Conservation (phyloP, 1,140 invertebrate genomes). For the Drosophila littoralis region DNA sequence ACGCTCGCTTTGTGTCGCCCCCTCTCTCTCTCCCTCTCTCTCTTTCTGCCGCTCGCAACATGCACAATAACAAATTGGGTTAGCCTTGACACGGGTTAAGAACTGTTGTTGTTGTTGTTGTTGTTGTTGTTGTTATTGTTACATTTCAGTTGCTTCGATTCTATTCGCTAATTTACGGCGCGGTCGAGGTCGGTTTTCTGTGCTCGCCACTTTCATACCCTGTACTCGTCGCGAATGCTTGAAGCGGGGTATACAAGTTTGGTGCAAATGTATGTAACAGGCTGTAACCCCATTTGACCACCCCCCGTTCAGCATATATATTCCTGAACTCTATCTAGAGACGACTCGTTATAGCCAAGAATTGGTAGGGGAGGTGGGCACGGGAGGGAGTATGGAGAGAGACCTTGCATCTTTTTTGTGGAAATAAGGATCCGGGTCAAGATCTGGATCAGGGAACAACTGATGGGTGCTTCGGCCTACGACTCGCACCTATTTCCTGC, state of each 20-base stretch:
- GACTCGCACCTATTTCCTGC: too few relatives aligned
- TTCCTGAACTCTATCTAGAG: too few relatives aligned
- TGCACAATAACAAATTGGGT: conserved; percentile 44
- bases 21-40: conserved; percentile 1
- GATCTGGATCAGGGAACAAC: too few relatives aligned
- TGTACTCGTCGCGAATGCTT: neutral
- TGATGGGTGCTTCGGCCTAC: too few relatives aligned
- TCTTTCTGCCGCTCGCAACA: conserved; percentile 2
- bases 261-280: neutral
- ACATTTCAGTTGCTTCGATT: conserved; percentile 42
- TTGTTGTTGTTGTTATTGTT: conserved; percentile 38
- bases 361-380: too few relatives aligned
- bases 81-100: conserved; percentile 54
- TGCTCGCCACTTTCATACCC: conserved; percentile 4
- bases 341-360: too few relatives aligned
- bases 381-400: too few relatives aligned
- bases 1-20: neutral
- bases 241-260: neutral
- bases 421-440: too few relatives aligned
- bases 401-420: too few relatives aligned
- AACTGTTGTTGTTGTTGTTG: conserved; percentile 31
- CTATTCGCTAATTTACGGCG: conserved; percentile 62
- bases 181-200: conserved; percentile 22
- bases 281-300: too few relatives aligned
- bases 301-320: too few relatives aligned